These are phyloP conservation scores for Thalassaphorura encarpata DNA, from an alignment of 1,140 invertebrate genomes.

Conservation along the genomic window DNA sequence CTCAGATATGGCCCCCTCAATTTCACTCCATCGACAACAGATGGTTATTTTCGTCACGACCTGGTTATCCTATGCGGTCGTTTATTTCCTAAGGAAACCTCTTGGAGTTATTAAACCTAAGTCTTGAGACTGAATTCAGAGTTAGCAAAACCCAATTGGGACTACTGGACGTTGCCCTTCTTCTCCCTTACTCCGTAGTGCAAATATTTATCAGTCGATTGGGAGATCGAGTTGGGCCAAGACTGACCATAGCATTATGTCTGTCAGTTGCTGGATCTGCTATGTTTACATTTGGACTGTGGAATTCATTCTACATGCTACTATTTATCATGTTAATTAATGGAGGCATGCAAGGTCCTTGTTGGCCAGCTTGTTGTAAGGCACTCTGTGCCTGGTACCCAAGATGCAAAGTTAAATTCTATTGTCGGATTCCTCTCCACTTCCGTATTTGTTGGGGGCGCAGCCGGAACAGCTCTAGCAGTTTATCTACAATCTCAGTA, in stretches of 20 bases:
- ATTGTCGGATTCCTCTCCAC: conserved; percentile 46
- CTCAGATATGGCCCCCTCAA: too few species aligned
- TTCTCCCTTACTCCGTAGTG: conserved; percentile 45
- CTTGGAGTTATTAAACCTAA: conserved; percentile 31
- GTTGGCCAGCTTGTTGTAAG: conserved; percentile 38
- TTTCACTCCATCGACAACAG: conserved; percentile 22
- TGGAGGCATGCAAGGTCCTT: conserved; percentile 40
- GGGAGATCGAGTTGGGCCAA: conserved; percentile 42
- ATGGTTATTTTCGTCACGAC: conserved; percentile 20
- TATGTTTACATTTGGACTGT: conserved; percentile 43
- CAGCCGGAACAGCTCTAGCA: conserved; percentile 43
- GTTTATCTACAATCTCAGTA: conserved; percentile 40
- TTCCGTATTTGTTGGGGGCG: conserved; percentile 44
- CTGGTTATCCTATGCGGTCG: conserved; percentile 24
- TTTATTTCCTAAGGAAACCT: conserved; percentile 32
- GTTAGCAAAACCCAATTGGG: conserved; percentile 26
- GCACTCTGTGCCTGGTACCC: conserved; percentile 43
- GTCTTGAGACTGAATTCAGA: conserved; percentile 27
- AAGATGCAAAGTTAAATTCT: conserved; percentile 39
- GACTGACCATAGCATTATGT: conserved; percentile 40
- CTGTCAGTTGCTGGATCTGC: conserved; percentile 39
- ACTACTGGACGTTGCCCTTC: conserved; percentile 41
- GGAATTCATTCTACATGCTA: conserved; percentile 38
- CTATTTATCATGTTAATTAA: conserved; percentile 41
- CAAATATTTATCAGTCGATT: conserved; percentile 42